Conservation (phyloP, 2,888 invertebrate genomes). For the Desoria tigrina region DNA sequence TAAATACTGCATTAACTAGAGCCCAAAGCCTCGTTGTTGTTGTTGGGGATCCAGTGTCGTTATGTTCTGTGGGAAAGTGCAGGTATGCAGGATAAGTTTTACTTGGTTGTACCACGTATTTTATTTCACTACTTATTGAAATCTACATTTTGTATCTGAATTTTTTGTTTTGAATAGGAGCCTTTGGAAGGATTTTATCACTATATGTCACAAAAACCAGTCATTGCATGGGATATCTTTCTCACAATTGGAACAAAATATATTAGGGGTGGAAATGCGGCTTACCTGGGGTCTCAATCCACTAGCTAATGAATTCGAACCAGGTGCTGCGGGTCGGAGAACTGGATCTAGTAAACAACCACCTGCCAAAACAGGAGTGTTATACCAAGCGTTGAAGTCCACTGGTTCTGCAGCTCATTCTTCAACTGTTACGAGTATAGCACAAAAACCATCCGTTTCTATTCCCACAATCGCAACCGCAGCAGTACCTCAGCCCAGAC, state of each 20-base stretch:
- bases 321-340: neutral
- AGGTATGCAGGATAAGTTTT: constrained; percentile 56
- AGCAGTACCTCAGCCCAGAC: neutral
- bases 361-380: neutral
- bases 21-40: constrained; percentile 81
- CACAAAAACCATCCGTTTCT: too few relatives aligned
- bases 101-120: neutral
- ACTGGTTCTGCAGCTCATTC: neutral
- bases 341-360: too few relatives aligned
- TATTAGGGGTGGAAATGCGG: constrained; percentile 73
- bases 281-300: constrained; percentile 78
- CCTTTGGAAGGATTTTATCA: constrained; percentile 77
- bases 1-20: constrained; percentile 80
- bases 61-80: constrained; percentile 78
- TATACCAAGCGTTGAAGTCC: constrained; percentile 7
- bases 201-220: constrained; percentile 69
- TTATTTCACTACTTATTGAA: constrained; percentile 13
- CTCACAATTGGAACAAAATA: constrained; percentile 67
- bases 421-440: neutral
- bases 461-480: too few relatives aligned
- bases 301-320: constrained; percentile 60
- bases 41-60: constrained; percentile 79
- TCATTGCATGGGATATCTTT: constrained; percentile 74
- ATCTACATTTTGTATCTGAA: constrained; percentile 5
- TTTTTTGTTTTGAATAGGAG: constrained; percentile 59